These are phyloP conservation scores for Buathra laborator DNA, from an alignment of 2,888 invertebrate genomes.

Conservation along the genomic window DNA sequence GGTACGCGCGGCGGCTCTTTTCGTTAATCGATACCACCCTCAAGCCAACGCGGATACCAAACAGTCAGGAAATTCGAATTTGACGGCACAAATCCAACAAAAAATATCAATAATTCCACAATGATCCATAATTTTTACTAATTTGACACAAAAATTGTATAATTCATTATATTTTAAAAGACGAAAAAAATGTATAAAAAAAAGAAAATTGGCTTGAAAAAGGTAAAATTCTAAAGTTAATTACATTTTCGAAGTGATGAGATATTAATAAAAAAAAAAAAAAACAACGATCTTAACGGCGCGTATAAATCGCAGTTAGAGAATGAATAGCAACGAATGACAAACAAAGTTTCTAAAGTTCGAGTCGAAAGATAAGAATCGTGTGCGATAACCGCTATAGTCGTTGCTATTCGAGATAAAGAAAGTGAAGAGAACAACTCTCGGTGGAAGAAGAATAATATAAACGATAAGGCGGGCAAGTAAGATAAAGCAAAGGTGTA, in stretches of 20 bases:
- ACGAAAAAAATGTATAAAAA: too few species aligned
- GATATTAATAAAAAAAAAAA: not conserved
- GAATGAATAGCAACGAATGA: not conserved
- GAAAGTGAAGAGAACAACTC: not conserved
- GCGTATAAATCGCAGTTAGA: not conserved
- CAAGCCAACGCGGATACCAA: constrained; percentile 8
- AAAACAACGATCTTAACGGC: not conserved
- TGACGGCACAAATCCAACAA: not conserved
- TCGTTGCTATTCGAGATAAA: constrained; percentile 17
- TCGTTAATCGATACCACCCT: constrained; percentile 74
- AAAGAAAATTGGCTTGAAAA: too few species aligned
- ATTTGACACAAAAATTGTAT: not conserved
- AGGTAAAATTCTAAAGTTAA: not conserved
- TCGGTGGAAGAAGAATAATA: constrained; percentile 34
- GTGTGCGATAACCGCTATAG: not conserved
- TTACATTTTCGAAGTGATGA: not conserved
- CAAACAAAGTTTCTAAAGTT: not conserved
- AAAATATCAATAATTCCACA: not conserved
- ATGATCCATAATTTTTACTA: not conserved
- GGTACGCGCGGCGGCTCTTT: constrained; percentile 63
- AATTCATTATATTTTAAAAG: not conserved
- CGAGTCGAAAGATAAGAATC: not conserved
- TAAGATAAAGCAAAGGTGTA: constrained; percentile 30
- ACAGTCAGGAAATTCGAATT: constrained; percentile 3
- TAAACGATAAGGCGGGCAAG: constrained; percentile 3